A percentile compares a stretch with the other conserved stretches of the same genome.
phyloP scores from a whole-genome alignment of 2,113 vertebrate species.

The Hippocampus guttulatus region DNA sequence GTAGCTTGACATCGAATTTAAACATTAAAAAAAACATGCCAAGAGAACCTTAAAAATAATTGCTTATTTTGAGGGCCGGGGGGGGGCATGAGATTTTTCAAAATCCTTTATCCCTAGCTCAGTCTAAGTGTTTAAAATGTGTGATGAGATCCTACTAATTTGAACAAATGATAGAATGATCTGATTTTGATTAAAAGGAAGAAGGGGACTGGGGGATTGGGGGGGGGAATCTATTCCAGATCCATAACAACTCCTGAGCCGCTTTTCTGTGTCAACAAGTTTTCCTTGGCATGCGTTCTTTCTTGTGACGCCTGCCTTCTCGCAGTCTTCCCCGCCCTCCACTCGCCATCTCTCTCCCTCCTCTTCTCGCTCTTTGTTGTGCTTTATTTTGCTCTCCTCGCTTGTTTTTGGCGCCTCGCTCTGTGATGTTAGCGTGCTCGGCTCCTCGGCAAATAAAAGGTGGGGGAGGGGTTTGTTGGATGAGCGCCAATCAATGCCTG shows the following conservation, averaged over 20 bases:
- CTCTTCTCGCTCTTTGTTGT: conserved; percentile 56
- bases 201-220: not conserved
- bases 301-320: conserved; percentile 46
- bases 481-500: conserved; percentile 61
- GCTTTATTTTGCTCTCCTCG: conserved; percentile 40
- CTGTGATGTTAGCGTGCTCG: conserved; percentile 59
- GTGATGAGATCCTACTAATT: not conserved
- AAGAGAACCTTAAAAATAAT: no score
- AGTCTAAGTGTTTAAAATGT: not conserved
- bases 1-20: no score
- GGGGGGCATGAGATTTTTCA: no score
- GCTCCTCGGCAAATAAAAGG: conserved; percentile 62
- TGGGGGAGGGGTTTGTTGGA: conserved; percentile 46
- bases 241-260: conserved; percentile 29
- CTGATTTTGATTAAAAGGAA: conserved; percentile 10
- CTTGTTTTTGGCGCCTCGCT: conserved; percentile 54
- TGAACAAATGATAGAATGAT: not conserved
- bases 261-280: conserved; percentile 59
- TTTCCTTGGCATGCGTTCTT: conserved; percentile 52
- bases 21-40: no score
- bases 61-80: no score
- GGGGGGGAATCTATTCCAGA: conserved; percentile 6
- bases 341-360: conserved; percentile 29
- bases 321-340: conserved; percentile 21
- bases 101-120: no score